Percentiles rank a stretch among this genome's conserved stretches.
Evolutionary conservation across 2,113 vertebrate species (phyloP).

Genomic region (Malurus elegans): DNA sequence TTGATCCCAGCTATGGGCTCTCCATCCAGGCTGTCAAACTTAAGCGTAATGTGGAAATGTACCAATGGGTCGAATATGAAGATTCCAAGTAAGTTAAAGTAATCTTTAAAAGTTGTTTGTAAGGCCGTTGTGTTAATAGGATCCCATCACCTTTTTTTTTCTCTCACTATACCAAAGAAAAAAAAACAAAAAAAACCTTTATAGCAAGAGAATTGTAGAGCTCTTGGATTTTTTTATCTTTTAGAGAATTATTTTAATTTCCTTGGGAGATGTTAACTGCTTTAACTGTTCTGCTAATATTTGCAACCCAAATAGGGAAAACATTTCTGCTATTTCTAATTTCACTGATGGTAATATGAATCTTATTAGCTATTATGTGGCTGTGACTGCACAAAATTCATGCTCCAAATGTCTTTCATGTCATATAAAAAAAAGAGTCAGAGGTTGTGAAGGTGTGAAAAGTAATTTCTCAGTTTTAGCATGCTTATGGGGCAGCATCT

Average conservation of each 20-base stretch:
- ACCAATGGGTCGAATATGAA: slow-evolving; percentile 93
- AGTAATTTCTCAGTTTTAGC: neutral
- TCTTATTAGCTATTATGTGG: neutral
- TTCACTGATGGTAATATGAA: neutral
- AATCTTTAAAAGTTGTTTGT: neutral
- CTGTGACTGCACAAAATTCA: neutral
- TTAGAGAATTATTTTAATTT: neutral
- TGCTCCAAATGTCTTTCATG: neutral
- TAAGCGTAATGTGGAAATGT: slow-evolving; percentile 94
- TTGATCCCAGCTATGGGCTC: slow-evolving; percentile 93
- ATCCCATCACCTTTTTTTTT: neutral
- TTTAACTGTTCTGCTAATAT: neutral
- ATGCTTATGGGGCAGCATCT: neutral
- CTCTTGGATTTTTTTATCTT: neutral
- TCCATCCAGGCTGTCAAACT: slow-evolving; percentile 89
- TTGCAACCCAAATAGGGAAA: neutral
- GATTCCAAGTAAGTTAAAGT: slow-evolving; percentile 83
- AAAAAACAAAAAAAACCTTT: neutral
- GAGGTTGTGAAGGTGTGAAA: neutral
- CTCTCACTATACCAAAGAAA: rapidly evolving
- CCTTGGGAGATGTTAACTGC: neutral
- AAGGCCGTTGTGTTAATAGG: neutral
- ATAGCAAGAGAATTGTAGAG: neutral
- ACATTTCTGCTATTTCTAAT: neutral
- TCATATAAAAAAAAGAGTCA: neutral